These are phyloP conservation scores for Branchipolynoe longqiensis DNA, from an alignment of 2,888 invertebrate genomes.

Conservation along the genomic window DNA sequence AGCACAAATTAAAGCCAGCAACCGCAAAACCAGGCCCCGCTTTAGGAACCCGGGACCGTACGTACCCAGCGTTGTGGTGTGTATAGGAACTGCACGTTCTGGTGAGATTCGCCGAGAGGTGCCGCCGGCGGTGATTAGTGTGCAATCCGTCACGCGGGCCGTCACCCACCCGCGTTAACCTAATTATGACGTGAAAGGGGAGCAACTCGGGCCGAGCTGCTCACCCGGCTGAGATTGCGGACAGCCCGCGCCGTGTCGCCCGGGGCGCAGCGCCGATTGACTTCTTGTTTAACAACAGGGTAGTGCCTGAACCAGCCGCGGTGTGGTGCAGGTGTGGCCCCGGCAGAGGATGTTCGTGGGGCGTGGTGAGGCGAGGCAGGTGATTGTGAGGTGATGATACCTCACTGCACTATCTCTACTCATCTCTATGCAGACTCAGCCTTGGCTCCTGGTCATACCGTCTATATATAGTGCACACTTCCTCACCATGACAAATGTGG, in stretches of 20 bases:
- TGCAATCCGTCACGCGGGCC: conserved; percentile 41
- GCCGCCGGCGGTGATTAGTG: conserved; percentile 33
- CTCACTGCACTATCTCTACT: too few relatives aligned
- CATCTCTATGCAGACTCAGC: too few relatives aligned
- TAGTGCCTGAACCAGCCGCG: not conserved
- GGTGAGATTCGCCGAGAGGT: conserved; percentile 15
- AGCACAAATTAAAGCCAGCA: not conserved
- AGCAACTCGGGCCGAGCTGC: not conserved
- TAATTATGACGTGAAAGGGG: conserved; percentile 27
- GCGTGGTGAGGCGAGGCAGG: too few relatives aligned
- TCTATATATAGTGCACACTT: too few relatives aligned
- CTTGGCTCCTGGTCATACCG: too few relatives aligned
- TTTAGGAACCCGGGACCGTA: not conserved
- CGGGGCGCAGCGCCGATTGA: conserved; percentile 21
- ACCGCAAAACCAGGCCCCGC: not conserved
- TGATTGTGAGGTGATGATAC: too few relatives aligned
- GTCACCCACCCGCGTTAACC: conserved; percentile 43
- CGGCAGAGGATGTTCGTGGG: too few relatives aligned
- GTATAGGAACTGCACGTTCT: conserved; percentile 17
- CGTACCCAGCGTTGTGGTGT: not conserved
- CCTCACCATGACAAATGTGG: too few relatives aligned
- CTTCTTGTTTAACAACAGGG: conserved; percentile 32
- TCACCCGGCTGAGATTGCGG: conserved; percentile 9
- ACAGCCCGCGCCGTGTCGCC: conserved; percentile 37
- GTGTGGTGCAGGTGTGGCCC: too few relatives aligned